These are phyloP conservation scores for Lysandra coridon DNA, from an alignment of 2,888 invertebrate genomes.

Conservation along the genomic window DNA sequence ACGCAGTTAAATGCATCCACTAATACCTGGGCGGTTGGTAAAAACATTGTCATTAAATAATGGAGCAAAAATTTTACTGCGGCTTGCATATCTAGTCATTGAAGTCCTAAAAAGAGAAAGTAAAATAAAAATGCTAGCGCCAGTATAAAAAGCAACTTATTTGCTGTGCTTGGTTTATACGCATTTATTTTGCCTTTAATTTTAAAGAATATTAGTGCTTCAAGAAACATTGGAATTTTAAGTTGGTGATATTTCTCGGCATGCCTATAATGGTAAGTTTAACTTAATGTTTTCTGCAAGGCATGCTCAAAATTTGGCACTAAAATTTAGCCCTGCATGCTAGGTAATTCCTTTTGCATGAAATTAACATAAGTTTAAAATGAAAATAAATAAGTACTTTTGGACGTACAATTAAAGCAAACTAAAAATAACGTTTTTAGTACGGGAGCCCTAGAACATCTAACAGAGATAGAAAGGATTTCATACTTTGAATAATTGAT, in stretches of 20 bases:
- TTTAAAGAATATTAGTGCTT: background rate
- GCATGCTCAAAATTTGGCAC: conserved; percentile 2
- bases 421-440: no score
- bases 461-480: no score
- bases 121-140: background rate
- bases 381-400: background rate
- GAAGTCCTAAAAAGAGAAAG: background rate
- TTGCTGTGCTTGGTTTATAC: background rate
- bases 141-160: background rate
- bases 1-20: background rate
- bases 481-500: no score
- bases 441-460: no score
- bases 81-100: background rate
- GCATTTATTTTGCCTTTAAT: background rate
- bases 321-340: conserved; percentile 7
- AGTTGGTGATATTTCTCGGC: background rate
- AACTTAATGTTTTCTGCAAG: conserved; percentile 1
- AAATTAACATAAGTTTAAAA: background rate
- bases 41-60: background rate
- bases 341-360: background rate
- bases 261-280: conserved; percentile 25
- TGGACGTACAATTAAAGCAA: background rate
- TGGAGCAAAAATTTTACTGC: background rate
- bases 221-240: conserved; percentile 1
- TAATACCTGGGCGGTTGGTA: background rate